Base-by-base conservation (phyloP, 2,888 invertebrate species). In the Epinotia demarniana region DNA sequence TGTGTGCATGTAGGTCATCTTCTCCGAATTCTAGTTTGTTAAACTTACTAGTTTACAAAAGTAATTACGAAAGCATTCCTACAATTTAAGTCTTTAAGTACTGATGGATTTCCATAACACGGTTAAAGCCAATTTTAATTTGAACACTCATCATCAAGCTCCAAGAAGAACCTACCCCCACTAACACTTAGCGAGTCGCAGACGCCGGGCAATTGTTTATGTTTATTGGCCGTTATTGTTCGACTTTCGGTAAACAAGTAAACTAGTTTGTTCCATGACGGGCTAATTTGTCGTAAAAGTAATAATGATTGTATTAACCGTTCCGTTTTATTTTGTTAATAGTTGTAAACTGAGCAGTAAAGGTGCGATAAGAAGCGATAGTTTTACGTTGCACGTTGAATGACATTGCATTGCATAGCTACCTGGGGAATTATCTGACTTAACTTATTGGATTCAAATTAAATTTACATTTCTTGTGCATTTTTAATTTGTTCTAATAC, bases 211-310 rank as follows among this genome's bases (percentile, higher is more conserved):
- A 86, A 89, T 89, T 89, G 90, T 89, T 91, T 90, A 91, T 89
- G 89, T 90, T 92, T 92, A 91, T 89, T 87, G 85, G 86, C 83
- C 84, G 86, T 88, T 89, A 90, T 90, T 90, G 89, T 89, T 89
- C 87, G 85, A 81, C 83, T 83, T 83, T 86, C 85, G 82, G 84
- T 84, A 86, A 89, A 88, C 89, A 86, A 75, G 70, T 66, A 75
- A 71, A 75, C 70, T 66, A 88, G 87, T 87, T 88, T 84, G 87
- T 86, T 86, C 85, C 87, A 71, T 64, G 80, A 78, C 84, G 85
- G 81, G 85, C 84, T 85, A 85, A 87, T 87, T 83, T 81, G 82
- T 82, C 78, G 86, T 85, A 85, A 85, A 87, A 75, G 61, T 46
- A 61, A 55, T 72, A 75, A 75, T 60, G 23, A n/a, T 75, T 70